Conservation (phyloP, 92 coral and sea anemone species). For the Meandrina meandrites region DNA sequence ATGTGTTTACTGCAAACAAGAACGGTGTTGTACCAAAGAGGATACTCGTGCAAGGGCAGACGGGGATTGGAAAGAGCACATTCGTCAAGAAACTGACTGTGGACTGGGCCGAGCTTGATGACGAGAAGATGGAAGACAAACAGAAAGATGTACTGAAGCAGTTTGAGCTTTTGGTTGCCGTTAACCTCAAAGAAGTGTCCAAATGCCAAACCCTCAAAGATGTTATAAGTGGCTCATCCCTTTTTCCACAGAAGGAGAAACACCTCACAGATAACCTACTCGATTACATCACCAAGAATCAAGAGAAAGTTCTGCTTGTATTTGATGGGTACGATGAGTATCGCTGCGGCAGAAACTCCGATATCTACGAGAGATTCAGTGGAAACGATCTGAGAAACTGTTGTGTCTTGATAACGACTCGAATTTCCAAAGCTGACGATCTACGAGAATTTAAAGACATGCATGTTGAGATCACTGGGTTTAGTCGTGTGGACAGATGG, state of each 20-base stretch:
- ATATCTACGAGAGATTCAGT: conserved; percentile 16
- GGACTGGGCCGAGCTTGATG: conserved; percentile 31
- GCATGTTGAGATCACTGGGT: conserved; percentile 34
- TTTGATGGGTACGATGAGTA: conserved; percentile 40
- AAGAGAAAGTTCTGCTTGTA: conserved; percentile 17
- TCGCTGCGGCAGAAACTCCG: background rate
- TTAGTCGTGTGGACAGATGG: background rate
- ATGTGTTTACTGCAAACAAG: conserved; percentile 1
- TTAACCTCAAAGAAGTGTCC: conserved; percentile 10
- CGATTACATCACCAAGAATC: conserved; percentile 13
- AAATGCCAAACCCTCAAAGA: conserved; percentile 1
- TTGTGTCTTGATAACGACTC: conserved; percentile 21
- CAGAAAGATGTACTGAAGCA: background rate
- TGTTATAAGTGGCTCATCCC: background rate
- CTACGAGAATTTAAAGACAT: background rate
- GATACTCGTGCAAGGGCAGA: conserved; percentile 29
- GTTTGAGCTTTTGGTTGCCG: conserved; percentile 27
- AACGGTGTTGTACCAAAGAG: too few relatives aligned
- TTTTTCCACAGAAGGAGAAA: conserved; percentile 17
- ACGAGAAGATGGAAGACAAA: background rate
- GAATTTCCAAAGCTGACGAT: conserved; percentile 32
- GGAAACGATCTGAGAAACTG: conserved; percentile 15
- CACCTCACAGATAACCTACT: background rate
- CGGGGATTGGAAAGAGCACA: conserved; percentile 37
- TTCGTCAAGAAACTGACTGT: conserved; percentile 35